Base-by-base conservation (phyloP, 2,113 vertebrate genomes). In the Nerophis ophidion region DNA sequence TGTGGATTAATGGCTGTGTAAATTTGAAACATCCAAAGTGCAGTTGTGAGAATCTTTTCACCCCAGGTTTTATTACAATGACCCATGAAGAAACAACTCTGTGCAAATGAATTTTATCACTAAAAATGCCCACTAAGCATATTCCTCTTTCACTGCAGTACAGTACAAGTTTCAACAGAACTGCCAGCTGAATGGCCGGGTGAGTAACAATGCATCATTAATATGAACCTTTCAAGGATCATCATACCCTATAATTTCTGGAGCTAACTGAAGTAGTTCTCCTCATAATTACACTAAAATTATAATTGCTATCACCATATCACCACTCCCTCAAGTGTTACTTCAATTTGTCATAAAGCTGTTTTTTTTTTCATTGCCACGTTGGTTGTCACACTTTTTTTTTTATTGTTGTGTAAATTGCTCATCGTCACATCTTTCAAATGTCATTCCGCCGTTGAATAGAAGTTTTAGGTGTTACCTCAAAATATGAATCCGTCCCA, bases 111-210 rank as follows among this genome's bases (percentile, higher is more conserved):
- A 68, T 55, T 55, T 55, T 19, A 66, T 70, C 68, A 5, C 9
- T 13, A 60, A 66, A 48, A 79, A 75, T 67, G 55, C 47, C 62
- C 71, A 8, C 52, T 67, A 46, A 47, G 49, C 19, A 65, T 38
- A 53, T 38, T 70, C 36, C 54, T 55, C 13, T 45, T 50, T 17
- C 46, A 33, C 38, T 69, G 56, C 26, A 48, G 33, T 50, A 14
- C 6, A 7, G 6, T 2, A 51, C 16, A 34, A 6, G 14, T 40
- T 62, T 63, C 48, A 73, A 61, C 61, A 46, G 26, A 7, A 16
- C 40, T 10, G 8, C 17, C 19, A 35, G 14, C 52, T 61, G 49
- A 55, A 48, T 35, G 4, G 33, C 44, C 26, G 26, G 49, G 46
- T 36, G 5, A 26, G 7, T 51, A 34, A 68, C 48, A 65, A 26